Evolutionary conservation across 2,113 vertebrate genomes (phyloP), one percentile per base, ranked within the genome.

Genomic region (Neodontobutis hainanensis): DNA sequence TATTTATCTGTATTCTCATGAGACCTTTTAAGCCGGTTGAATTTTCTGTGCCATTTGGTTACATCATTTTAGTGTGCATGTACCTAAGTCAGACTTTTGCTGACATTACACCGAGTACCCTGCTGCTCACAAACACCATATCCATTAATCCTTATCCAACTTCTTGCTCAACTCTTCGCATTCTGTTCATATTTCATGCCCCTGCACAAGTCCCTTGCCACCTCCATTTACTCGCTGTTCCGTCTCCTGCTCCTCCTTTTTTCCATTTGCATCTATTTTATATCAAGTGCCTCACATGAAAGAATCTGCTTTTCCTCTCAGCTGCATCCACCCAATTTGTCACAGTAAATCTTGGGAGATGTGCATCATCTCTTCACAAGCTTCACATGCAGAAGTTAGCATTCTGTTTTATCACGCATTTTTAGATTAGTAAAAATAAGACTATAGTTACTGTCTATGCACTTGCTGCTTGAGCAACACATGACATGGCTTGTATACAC

Each of bases 221-320:
- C 9, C 44, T 59, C 70, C 11, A 7, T 69, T 52, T 45, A 3
- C 27, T 46, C 6, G 61, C 9, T 16, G 5, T 11, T 61, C 19
- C 27, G 40, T 45, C 47, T 44, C 55, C 44, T 43, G 55, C 38
- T 11, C n/a, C n/a, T n/a, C n/a, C n/a, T n/a, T 50, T n/a, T 19
- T 70, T 55, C 63, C 2, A 68, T 81, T 55, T 61, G 11, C 70
- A 75, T 68, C 9, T n/a, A 53, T 66, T 79, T 74, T 49, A 69
- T 40, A 55, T 15, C 36, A n/a, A 40, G 53, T 10, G 27, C 4
- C n/a, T 61, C 3, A n/a, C 14, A 44, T 11, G 12, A 62, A 51
- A 60, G 56, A 44, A 65, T 69, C 64, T 15, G 16, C 43, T 11
- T 35, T 40, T 61, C 16, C 45, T 67, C 53, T 46, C n/a, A 64